Evolutionary conservation across 2,888 invertebrate species (phyloP).

Genomic region (Zele albiditarsus): DNA sequence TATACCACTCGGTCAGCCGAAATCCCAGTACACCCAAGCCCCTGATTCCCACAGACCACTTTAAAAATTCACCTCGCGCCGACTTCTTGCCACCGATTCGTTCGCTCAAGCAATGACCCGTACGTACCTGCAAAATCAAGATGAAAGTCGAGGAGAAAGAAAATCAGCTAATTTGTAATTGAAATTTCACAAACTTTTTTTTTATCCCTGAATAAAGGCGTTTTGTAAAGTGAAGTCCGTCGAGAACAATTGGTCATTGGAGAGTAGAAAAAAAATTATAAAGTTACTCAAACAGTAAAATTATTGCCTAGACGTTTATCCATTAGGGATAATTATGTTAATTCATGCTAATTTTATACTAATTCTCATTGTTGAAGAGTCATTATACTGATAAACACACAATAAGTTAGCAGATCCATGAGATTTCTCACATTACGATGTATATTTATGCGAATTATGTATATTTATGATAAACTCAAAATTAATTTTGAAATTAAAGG

Average conservation of each 20-base stretch:
- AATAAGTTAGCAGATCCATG: too few relatives aligned
- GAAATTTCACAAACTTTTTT: conserved; percentile 33
- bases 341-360: background rate
- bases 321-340: background rate
- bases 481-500: too few relatives aligned
- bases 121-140: background rate
- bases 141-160: background rate
- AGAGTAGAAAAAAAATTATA: conserved; percentile 25
- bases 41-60: conserved; percentile 34
- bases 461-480: too few relatives aligned
- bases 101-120: background rate
- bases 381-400: too few relatives aligned
- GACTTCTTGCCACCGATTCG: conserved; percentile 27
- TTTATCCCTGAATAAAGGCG: background rate
- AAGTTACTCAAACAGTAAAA: conserved; percentile 19
- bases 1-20: conserved; percentile 38
- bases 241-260: conserved; percentile 16
- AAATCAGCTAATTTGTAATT: conserved; percentile 40
- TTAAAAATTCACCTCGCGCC: conserved; percentile 57
- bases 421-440: too few relatives aligned
- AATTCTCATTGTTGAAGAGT: background rate
- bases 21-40: conserved; percentile 20
- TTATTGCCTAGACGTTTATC: conserved; percentile 4
- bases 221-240: background rate
- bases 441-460: too few relatives aligned